Percentiles rank a stretch among this genome's conserved stretches.
Conservation (phyloP, 2,797 vertebrate genomes). For the Danionella dracula region DNA sequence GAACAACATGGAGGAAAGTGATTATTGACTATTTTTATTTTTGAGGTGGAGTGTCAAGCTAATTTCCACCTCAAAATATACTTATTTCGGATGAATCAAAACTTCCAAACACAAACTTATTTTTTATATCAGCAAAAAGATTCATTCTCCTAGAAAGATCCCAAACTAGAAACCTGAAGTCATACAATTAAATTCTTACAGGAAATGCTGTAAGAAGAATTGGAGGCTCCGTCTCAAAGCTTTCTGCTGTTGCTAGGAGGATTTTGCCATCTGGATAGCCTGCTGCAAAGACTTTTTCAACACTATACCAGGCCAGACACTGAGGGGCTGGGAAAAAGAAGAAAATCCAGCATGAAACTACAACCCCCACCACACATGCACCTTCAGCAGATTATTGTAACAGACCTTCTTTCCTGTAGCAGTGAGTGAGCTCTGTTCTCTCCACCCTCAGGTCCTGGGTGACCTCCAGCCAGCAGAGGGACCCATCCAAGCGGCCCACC, state of each 20-base stretch:
- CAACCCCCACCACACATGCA: not conserved
- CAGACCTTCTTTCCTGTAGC: constrained; percentile 69
- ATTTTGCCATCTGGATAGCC: constrained; percentile 74
- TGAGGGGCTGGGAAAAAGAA: constrained; percentile 58
- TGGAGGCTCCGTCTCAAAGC: constrained; percentile 61
- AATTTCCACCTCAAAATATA: too few relatives aligned
- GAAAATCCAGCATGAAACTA: not conserved
- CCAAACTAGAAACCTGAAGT: too few relatives aligned
- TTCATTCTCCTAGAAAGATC: too few relatives aligned
- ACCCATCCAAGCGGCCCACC: constrained; percentile 71
- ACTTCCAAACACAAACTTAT: too few relatives aligned
- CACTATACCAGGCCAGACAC: constrained; percentile 72
- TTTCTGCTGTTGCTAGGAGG: constrained; percentile 61
- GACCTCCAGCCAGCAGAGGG: constrained; percentile 75
- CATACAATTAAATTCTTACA: constrained; percentile 50
- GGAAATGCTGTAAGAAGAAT: constrained; percentile 67
- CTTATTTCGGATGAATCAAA: too few relatives aligned
- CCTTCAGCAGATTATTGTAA: not conserved
- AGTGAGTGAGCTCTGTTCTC: constrained; percentile 64
- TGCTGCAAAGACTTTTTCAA: constrained; percentile 72
- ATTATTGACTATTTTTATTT: too few relatives aligned
- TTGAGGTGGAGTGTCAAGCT: too few relatives aligned
- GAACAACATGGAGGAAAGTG: too few relatives aligned
- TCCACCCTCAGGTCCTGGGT: constrained; percentile 58
- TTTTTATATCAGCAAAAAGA: too few relatives aligned